Percentiles rank a stretch among this genome's conserved stretches.
Conservation (phyloP, 1,140 invertebrate species). For the Drosophila kohkoa region DNA sequence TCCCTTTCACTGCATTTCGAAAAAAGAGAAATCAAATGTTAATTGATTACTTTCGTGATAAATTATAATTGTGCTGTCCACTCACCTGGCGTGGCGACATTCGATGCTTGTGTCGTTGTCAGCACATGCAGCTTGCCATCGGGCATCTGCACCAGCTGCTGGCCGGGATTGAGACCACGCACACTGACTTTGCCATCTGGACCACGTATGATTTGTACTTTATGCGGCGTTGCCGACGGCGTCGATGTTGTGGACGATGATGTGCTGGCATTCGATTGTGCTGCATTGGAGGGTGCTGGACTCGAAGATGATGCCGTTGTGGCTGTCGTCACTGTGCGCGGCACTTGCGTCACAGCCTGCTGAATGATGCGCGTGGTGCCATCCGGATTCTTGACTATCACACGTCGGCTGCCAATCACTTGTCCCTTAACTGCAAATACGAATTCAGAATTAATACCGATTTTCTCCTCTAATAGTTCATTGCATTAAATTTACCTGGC, state of each 20-base stretch:
- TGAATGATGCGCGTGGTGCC: slow-evolving; percentile 91
- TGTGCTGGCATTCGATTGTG: slow-evolving; percentile 38
- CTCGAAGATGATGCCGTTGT: slow-evolving; percentile 66
- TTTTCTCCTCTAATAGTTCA: neutral
- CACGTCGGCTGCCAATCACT: slow-evolving; percentile 84
- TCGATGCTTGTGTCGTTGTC: slow-evolving; percentile 85
- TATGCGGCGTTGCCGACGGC: slow-evolving; percentile 88
- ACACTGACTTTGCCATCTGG: slow-evolving; percentile 97
- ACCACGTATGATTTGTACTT: slow-evolving; percentile 95
- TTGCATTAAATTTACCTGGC: slow-evolving; percentile 48
- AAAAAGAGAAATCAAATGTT: neutral
- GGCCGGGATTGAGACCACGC: slow-evolving; percentile 95
- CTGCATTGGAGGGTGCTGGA: slow-evolving; percentile 23
- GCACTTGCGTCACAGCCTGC: slow-evolving; percentile 84
- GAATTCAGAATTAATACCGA: neutral
- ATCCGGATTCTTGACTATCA: slow-evolving; percentile 93
- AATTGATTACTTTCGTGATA: slow-evolving; percentile 5
- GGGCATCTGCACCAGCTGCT: slow-evolving; percentile 96
- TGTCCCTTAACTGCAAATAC: slow-evolving; percentile 66
- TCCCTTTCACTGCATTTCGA: slow-evolving; percentile 42
- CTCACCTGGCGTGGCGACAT: slow-evolving; percentile 71
- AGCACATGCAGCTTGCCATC: slow-evolving; percentile 97
- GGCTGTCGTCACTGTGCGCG: slow-evolving; percentile 36
- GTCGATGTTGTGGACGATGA: slow-evolving; percentile 81
- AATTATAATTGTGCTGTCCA: neutral